phyloP scores from a whole-genome alignment of 2,888 invertebrate genomes.

The Onchidella celtica region DNA sequence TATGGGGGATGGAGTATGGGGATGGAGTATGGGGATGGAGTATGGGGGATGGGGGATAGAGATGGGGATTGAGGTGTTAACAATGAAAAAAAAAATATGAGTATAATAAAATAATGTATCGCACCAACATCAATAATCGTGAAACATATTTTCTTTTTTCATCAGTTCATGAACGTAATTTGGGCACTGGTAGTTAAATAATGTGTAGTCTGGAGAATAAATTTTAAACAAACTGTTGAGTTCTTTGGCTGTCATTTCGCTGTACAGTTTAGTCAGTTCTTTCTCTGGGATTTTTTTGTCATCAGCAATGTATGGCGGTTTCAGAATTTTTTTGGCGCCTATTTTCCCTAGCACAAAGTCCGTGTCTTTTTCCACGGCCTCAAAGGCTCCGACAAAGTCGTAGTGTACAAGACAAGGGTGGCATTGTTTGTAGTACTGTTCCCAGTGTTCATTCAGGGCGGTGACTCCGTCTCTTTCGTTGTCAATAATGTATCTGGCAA shows the following conservation, averaged over 20 bases:
- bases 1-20: too few relatives aligned
- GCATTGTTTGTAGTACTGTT: slow-evolving; percentile 89
- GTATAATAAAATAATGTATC: neutral
- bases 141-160: slow-evolving; percentile 38
- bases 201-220: slow-evolving; percentile 89
- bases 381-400: slow-evolving; percentile 93
- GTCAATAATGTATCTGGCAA: slow-evolving; percentile 54
- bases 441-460: slow-evolving; percentile 89
- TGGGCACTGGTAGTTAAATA: slow-evolving; percentile 86
- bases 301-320: slow-evolving; percentile 42
- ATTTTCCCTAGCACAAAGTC: slow-evolving; percentile 43
- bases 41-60: too few relatives aligned
- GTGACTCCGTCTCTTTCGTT: slow-evolving; percentile 42
- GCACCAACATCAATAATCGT: slow-evolving; percentile 51
- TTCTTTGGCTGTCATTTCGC: slow-evolving; percentile 85
- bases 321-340: slow-evolving; percentile 46
- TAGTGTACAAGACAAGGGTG: slow-evolving; percentile 92
- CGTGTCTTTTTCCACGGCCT: slow-evolving; percentile 83
- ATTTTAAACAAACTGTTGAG: slow-evolving; percentile 76
- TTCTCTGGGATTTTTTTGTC: slow-evolving; percentile 49
- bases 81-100: too few relatives aligned
- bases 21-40: neutral
- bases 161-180: slow-evolving; percentile 49
- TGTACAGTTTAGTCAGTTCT: slow-evolving; percentile 81
- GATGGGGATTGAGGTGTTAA: too few relatives aligned